Conservation (phyloP, 2,113 vertebrate genomes). For the Thamnaconus septentrionalis region DNA sequence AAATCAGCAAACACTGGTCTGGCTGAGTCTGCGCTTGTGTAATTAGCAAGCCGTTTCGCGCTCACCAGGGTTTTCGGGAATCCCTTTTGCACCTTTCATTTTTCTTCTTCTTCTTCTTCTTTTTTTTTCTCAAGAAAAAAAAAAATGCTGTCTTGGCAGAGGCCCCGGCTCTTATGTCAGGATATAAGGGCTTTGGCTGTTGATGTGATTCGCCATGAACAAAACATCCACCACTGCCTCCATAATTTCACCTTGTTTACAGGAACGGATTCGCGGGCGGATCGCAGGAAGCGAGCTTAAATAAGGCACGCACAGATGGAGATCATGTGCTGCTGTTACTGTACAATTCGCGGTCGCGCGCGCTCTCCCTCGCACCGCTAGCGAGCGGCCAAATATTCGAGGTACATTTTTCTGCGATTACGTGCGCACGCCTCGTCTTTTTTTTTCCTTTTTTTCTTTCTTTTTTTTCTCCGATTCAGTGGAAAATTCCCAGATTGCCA, state of each 20-base stretch:
- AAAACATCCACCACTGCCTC: background rate
- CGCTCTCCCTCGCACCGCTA: constrained; percentile 3
- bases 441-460: background rate
- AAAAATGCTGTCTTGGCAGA: background rate
- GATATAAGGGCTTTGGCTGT: background rate
- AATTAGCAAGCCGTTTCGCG: background rate
- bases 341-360: background rate
- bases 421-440: constrained; percentile 4
- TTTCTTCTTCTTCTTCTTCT: background rate
- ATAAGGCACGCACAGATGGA: background rate
- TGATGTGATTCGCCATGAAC: background rate
- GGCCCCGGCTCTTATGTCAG: background rate
- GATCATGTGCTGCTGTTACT: background rate
- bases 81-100: background rate
- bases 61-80: background rate
- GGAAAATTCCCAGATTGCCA: constrained; percentile 60
- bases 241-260: background rate
- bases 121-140: too few relatives aligned
- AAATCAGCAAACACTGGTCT: background rate
- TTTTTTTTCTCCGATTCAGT: constrained; percentile 43
- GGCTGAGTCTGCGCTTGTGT: background rate
- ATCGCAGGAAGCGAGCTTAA: background rate
- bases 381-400: background rate
- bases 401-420: constrained; percentile 28
- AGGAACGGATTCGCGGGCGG: background rate